Evolutionary conservation across 1,140 invertebrate species (phyloP), one percentile per base, ranked within the genome.

Genomic region (Anthonomus grandis): DNA sequence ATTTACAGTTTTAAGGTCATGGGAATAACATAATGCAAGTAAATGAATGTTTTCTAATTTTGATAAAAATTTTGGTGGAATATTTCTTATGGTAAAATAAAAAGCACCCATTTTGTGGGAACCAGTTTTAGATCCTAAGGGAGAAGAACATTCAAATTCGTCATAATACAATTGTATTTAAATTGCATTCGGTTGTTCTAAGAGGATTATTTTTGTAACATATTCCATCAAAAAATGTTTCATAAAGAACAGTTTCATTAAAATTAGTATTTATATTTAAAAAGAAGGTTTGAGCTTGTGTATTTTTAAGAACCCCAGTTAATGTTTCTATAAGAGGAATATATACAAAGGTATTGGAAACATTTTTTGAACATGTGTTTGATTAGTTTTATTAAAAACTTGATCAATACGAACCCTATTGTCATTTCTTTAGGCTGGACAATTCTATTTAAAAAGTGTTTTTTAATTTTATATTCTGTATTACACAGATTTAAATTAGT

Each of bases 31-130:
- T 15, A 58, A 13, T 13, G 56, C 47, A n/a, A 51, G 1, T 8
- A 57, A 27, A 24, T 51, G 27, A 19, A 51, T 57, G 27, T 45
- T 39, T 12, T 17, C 21, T 10, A 57, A 21, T 12, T 19, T 12
- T 10, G 23, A 17, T 25, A 37, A 25, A 9, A 57, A 31, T 17
- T 19, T 9, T 12, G 9, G 4, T 23, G 55, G 55, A 15, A 57
- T 9, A 51, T 57, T 57, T 57, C 37, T 34, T 22, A 51, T 51
- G 13, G 24, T 31, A 34, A 51, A 27, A 53, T 59, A 59, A 25
- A 53, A 6, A 10, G 57, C 57, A n/a, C 42, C 57, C 19, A 59
- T 21, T 53, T 59, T 59, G 41, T 59, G 49, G 17, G 17, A 10
- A 12, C 41, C 41, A 12, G 57, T 59, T 59, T 59, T 59, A n/a